Conservation (phyloP, 1,140 invertebrate genomes). For the Philopotamus ludificatus region DNA sequence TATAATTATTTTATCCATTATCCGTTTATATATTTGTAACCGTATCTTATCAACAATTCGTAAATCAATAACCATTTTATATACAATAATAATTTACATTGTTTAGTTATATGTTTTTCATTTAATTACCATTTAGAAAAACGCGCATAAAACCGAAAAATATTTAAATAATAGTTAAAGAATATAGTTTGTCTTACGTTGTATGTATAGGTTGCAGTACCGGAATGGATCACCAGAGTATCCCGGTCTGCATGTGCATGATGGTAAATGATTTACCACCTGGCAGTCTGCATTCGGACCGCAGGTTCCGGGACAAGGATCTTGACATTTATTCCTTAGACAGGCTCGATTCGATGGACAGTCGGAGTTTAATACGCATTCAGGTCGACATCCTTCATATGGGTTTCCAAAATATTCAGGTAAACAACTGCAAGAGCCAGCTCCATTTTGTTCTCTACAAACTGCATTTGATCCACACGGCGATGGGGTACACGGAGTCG, state of each 20-base stretch:
- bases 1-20: too few relatives aligned
- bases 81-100: not conserved
- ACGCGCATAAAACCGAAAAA: not conserved
- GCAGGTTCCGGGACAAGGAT: constrained; percentile 77
- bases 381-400: constrained; percentile 69
- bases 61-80: too few relatives aligned
- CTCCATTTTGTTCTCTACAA: constrained; percentile 65
- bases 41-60: too few relatives aligned
- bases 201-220: constrained; percentile 52
- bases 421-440: constrained; percentile 67
- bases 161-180: not conserved
- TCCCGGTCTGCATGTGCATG: constrained; percentile 71
- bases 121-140: not conserved
- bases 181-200: constrained; percentile 48
- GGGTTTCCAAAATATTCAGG: constrained; percentile 68
- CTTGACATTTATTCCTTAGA: constrained; percentile 70
- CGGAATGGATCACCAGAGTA: constrained; percentile 75
- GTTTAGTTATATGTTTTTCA: not conserved
- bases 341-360: constrained; percentile 72
- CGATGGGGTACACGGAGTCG: constrained; percentile 67
- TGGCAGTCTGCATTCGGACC: constrained; percentile 74
- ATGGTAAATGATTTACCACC: constrained; percentile 73
- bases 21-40: too few relatives aligned
- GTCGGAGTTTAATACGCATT: constrained; percentile 76
- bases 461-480: constrained; percentile 70